phyloP scores from a whole-genome alignment of 2,113 vertebrate species.

The Colaptes auratus region DNA sequence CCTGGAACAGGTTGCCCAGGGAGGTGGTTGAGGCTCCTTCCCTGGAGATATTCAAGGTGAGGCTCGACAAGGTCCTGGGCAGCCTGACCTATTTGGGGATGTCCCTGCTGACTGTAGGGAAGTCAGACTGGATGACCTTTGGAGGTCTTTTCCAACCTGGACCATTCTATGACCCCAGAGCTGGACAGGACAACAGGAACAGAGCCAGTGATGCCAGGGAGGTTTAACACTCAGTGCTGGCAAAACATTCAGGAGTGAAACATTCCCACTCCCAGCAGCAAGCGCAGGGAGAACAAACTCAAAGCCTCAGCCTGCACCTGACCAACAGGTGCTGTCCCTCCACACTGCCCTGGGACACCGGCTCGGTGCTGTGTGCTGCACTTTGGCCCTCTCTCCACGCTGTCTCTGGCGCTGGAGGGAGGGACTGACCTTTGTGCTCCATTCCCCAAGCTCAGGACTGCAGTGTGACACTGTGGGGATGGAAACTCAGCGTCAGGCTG shows the following conservation, averaged over 20 bases:
- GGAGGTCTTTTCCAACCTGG: no score
- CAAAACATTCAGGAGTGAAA: not conserved
- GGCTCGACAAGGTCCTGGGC: no score
- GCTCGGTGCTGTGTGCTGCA: not conserved
- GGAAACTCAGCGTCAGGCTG: not conserved
- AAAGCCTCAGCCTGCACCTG: not conserved
- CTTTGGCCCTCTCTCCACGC: constrained; percentile 69
- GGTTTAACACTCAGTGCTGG: not conserved
- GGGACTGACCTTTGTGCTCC: constrained; percentile 70
- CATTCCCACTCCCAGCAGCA: not conserved
- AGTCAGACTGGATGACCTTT: no score
- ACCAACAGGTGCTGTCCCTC: not conserved
- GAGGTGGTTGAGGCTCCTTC: no score
- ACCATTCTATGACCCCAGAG: no score
- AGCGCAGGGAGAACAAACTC: not conserved
- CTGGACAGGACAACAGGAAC: no score
- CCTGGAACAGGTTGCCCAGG: no score
- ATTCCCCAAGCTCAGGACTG: constrained; percentile 22
- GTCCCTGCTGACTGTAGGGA: no score
- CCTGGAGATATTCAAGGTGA: no score
- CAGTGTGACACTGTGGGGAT: not conserved
- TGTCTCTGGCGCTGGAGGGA: not conserved
- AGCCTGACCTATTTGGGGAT: no score
- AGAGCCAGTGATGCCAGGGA: no score
- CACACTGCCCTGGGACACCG: fast-evolving